Evolutionary conservation across 2,113 vertebrate species (phyloP).

Genomic region (Oplegnathus fasciatus): DNA sequence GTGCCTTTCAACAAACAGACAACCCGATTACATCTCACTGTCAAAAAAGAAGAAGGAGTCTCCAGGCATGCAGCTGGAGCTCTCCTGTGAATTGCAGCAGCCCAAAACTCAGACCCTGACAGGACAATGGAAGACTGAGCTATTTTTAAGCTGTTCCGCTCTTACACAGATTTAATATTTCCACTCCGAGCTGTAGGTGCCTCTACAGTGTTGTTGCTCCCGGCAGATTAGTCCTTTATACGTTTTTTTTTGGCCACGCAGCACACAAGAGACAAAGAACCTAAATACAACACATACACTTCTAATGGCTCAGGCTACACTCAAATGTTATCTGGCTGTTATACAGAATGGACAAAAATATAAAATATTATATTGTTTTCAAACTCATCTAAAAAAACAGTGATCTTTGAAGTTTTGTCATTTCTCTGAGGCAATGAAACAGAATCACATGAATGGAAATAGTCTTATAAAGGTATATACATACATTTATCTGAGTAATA

Average conservation of each 20-base stretch:
- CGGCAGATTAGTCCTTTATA: background rate
- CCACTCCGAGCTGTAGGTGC: conserved; percentile 18
- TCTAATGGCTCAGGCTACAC: background rate
- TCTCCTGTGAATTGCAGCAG: conserved; percentile 46
- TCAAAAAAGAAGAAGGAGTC: conserved; percentile 34
- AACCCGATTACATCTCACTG: conserved; percentile 14
- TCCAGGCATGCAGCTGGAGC: conserved; percentile 15
- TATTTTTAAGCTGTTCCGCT: conserved; percentile 58
- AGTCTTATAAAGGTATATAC: background rate
- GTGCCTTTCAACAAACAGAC: conserved; percentile 21
- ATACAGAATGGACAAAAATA: background rate
- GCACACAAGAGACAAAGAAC: conserved; percentile 12
- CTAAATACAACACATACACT: background rate
- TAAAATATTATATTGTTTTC: background rate
- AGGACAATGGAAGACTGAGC: conserved; percentile 40
- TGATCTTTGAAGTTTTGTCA: too few species aligned
- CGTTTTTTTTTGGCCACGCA: background rate
- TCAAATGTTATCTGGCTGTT: background rate
- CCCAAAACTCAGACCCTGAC: conserved; percentile 16
- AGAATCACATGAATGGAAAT: background rate
- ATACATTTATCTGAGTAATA: background rate
- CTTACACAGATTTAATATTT: conserved; percentile 44
- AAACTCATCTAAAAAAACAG: too few species aligned
- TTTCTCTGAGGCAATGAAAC: background rate
- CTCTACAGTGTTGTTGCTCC: conserved; percentile 1